Conservation (phyloP, 2,797 vertebrate genomes). For the Neomorphus geoffroyi region DNA sequence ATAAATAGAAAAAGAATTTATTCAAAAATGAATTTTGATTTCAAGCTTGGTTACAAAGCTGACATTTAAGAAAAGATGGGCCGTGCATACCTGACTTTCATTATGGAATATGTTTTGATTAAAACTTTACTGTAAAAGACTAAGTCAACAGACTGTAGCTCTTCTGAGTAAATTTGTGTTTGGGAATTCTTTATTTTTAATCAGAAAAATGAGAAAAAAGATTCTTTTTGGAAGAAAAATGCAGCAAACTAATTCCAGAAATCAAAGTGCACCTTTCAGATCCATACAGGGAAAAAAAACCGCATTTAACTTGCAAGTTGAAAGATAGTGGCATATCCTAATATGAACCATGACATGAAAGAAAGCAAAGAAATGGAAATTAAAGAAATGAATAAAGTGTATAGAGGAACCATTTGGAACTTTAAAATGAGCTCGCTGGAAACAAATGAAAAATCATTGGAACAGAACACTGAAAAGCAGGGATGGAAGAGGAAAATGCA, state of each 20-base stretch:
- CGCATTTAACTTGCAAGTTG: neutral
- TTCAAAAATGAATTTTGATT: neutral
- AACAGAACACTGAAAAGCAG: conserved; percentile 27
- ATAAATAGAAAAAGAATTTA: neutral
- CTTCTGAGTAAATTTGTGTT: neutral
- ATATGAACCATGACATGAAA: neutral
- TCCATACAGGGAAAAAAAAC: neutral
- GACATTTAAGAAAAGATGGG: neutral
- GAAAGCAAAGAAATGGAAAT: neutral
- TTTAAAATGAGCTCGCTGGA: conserved; percentile 45
- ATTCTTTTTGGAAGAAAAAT: neutral
- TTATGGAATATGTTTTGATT: neutral
- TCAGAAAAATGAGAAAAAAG: neutral
- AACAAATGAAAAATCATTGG: conserved; percentile 48
- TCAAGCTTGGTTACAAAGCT: neutral
- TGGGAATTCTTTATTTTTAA: neutral
- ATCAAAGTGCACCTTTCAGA: neutral
- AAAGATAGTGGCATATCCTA: neutral
- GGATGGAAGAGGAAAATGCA: neutral
- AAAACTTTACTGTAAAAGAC: neutral
- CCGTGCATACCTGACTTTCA: neutral
- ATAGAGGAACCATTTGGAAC: neutral
- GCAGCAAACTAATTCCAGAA: neutral
- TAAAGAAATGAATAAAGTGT: neutral
- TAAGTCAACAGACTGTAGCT: neutral